A percentile compares a stretch with the other conserved stretches of the same genome.
These are phyloP conservation scores for zebrafish (Danio rerio) DNA, from an alignment of 2,113 vertebrate genomes.

Conservation along the genomic window GRCz12tu NC_133184.1:40650001-40650500, in stretches of 20 bases:
- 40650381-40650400: background rate
- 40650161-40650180: constrained; percentile 14
- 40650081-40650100: background rate
- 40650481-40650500: no score
- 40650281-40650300: background rate
- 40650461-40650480: background rate
- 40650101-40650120: background rate
- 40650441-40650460: constrained; percentile 50
- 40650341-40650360: constrained; percentile 54
- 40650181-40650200: background rate
- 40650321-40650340: constrained; percentile 33
- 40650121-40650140: background rate
- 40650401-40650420: constrained; percentile 7
- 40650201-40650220: background rate
- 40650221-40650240: background rate
- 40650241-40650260: background rate
- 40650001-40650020: constrained; percentile 42
- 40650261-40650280: constrained; percentile 5
- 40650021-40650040: constrained; percentile 37
- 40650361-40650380: constrained; percentile 49
- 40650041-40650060: constrained; percentile 6
- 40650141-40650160: no score
- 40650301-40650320: constrained; percentile 20
- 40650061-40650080: constrained; percentile 3
- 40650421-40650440: constrained; percentile 39